Percentiles rank a stretch among this genome's conserved stretches.
Evolutionary conservation across 1,140 invertebrate genomes (phyloP).

Genomic region (Elysia chlorotica): DNA sequence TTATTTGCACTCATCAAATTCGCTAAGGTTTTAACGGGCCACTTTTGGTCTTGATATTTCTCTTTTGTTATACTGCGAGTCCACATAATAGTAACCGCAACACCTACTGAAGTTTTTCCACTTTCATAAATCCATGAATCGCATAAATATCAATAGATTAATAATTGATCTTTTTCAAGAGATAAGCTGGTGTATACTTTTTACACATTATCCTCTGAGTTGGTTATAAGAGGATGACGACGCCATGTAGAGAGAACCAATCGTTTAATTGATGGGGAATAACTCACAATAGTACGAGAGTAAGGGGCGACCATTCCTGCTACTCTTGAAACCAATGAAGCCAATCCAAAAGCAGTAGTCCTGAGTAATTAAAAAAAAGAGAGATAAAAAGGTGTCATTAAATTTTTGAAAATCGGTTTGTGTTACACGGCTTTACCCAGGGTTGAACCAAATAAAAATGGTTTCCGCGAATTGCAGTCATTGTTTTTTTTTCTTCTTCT

Average conservation of each 20-base stretch:
- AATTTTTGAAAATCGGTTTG: too few species aligned
- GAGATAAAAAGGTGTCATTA: too few species aligned
- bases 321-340: conserved; percentile 28
- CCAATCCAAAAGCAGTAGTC: conserved; percentile 31
- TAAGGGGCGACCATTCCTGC: conserved; percentile 38
- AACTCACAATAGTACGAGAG: conserved; percentile 31
- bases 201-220: neutral
- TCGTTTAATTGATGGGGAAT: neutral
- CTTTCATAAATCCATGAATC: neutral
- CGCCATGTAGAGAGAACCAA: neutral
- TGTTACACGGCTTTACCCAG: too few species aligned
- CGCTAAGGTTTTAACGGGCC: too few species aligned
- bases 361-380: conserved; percentile 25
- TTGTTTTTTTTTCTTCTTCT: too few species aligned
- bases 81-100: too few species aligned
- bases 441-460: too few species aligned
- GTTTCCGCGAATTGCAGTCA: too few species aligned
- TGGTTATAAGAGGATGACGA: neutral
- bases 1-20: too few species aligned
- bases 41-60: too few species aligned
- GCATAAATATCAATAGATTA: neutral
- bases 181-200: neutral
- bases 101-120: neutral
- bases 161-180: neutral
- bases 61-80: too few species aligned